Percentiles rank a stretch among this genome's conserved stretches.
Evolutionary conservation across 2,888 invertebrate genomes (phyloP).

Genomic region (Iphiclides podalirius): DNA sequence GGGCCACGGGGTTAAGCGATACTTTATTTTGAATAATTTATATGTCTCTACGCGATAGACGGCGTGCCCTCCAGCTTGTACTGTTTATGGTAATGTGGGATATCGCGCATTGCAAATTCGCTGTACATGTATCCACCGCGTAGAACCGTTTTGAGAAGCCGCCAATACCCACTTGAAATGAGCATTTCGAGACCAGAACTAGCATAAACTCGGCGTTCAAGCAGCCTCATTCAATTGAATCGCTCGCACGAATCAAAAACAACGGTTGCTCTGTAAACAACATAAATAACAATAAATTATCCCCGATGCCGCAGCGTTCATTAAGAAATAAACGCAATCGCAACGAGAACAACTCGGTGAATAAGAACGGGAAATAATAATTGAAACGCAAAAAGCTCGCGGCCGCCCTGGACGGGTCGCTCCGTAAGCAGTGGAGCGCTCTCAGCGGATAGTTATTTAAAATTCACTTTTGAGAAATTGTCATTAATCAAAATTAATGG

Average conservation of each 20-base stretch:
- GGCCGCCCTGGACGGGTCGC: conserved; percentile 52
- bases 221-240: too few relatives aligned
- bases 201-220: too few relatives aligned
- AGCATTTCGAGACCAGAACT: too few relatives aligned
- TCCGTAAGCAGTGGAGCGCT: conserved; percentile 40
- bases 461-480: conserved; percentile 77
- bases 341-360: conserved; percentile 61
- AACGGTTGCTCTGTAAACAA: conserved; percentile 17
- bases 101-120: conserved; percentile 80
- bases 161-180: conserved; percentile 39
- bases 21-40: conserved; percentile 81
- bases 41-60: conserved; percentile 77
- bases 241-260: conserved; percentile 19
- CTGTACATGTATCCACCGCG: conserved; percentile 73
- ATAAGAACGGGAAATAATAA: conserved; percentile 45
- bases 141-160: conserved; percentile 57
- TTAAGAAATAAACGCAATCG: conserved; percentile 46
- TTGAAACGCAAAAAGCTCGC: conserved; percentile 62
- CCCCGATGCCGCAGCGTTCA: conserved; percentile 31
- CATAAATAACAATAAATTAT: conserved; percentile 22
- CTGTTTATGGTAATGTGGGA: conserved; percentile 78
- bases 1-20: conserved; percentile 77
- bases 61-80: conserved; percentile 75
- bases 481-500: conserved; percentile 80
- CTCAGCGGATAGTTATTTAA: conserved; percentile 55